Base-by-base conservation (phyloP, 2,797 vertebrate genomes). In the Muraenolepis orangiensis region DNA sequence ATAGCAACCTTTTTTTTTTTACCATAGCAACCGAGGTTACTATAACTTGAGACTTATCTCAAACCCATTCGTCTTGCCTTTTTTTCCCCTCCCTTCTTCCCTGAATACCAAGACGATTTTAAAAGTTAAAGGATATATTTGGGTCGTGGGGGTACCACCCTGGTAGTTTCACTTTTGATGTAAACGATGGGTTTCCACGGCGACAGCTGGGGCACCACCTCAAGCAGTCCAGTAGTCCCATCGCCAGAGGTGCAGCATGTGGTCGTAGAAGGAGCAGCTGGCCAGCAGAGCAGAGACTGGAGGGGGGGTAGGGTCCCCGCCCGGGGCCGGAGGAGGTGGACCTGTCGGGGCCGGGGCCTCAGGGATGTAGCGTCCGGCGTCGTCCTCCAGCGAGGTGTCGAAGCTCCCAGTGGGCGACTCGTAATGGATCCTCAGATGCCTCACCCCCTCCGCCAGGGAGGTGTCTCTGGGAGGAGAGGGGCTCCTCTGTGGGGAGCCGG, bases 181-280 rank as follows among this genome's bases (percentile, higher is more conserved):
- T 28, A 64, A 26, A 64, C 57, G 13, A 12, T 2, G 23, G n/a
- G 57, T 26, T 57, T 57, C 26, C 64, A 66, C 26, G 12, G 26
- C 64, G 1, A 26, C 26, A 29, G 64, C 64, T 30, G 11, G 64
- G 64, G 68, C 8, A 20, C 36, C 8, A 67, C 46, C 77, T 6
- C 88, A 82, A 32, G 86, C 86, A 77, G 76, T 91, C 89, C 88
- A 93, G 87, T 96, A 93, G 87, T 96, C 94, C 96, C 96, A 99
- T 81, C 93, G 94, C 97, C 97, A 99, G 68, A 98, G 87, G 0
- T 98, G 97, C 20, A 99, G 93, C 81, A 94, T 93, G 6, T 96
- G 96, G 85, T 98, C 95, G 4, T 98, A 98, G 87, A 98, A 99
- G 0, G 96, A 98, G 80, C 98, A 99, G 26, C 95, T 97, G 0